A percentile compares a stretch with the other conserved stretches of the same genome.
phyloP scores from a whole-genome alignment of 2,113 vertebrate species.

The Clupea harengus region DNA sequence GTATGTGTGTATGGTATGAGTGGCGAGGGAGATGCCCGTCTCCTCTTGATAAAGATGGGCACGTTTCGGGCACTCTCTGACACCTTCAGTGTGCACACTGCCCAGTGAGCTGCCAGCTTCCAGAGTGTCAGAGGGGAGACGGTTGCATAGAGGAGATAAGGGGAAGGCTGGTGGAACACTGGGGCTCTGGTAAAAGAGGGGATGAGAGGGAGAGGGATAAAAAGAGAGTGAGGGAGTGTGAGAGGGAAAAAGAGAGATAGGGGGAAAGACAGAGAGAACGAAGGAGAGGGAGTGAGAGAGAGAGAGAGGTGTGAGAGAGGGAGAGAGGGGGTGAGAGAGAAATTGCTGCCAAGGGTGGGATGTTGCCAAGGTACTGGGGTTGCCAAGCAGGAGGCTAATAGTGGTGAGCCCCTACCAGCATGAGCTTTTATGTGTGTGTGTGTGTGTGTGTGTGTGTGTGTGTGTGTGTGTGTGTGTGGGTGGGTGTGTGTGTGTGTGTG shows the following conservation, averaged over 20 bases:
- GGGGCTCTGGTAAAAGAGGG: not conserved
- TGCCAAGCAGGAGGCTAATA: conserved; percentile 22
- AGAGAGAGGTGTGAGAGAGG: not conserved
- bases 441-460: conserved; percentile 9
- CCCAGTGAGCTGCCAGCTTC: not conserved
- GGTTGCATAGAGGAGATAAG: not conserved
- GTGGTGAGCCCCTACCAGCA: conserved; percentile 19
- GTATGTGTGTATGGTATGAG: not conserved
- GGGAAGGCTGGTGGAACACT: not conserved
- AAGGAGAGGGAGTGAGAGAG: not conserved
- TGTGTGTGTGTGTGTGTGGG: not conserved
- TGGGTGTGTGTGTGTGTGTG: too few relatives aligned
- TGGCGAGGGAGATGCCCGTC: not conserved
- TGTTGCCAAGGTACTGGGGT: conserved; percentile 11
- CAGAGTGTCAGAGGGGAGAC: not conserved
- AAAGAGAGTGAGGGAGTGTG: not conserved
- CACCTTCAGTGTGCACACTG: not conserved
- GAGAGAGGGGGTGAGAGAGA: not conserved
- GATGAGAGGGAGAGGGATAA: not conserved
- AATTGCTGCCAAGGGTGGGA: conserved; percentile 10
- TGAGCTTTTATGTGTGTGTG: not conserved
- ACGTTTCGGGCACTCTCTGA: not conserved
- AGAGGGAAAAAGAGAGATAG: not conserved
- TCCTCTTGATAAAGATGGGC: not conserved
- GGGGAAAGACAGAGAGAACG: too few relatives aligned